Conservation (phyloP, 53 echinoderm and acorn worm genomes). For the Glandiceps talaboti region DNA sequence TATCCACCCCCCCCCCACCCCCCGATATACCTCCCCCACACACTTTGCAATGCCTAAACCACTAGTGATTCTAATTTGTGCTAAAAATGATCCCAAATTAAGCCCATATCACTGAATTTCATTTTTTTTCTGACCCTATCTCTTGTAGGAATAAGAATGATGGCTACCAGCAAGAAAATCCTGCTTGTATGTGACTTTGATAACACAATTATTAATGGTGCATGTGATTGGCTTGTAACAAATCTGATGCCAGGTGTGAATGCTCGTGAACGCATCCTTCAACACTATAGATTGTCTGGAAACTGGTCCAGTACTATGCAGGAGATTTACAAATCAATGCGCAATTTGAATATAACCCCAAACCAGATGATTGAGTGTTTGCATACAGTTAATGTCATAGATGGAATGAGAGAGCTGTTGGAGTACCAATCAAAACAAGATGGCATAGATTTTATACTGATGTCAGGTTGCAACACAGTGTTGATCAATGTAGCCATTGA, state of each 20-base stretch:
- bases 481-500: slow-evolving; percentile 60
- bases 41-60: too few species aligned
- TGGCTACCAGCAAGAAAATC: slow-evolving; percentile 4
- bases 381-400: slow-evolving; percentile 34
- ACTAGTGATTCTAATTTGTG: too few species aligned
- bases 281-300: slow-evolving; percentile 31
- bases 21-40: too few species aligned
- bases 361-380: slow-evolving; percentile 32
- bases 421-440: slow-evolving; percentile 28
- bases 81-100: too few species aligned
- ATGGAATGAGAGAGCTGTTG: slow-evolving; percentile 64
- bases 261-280: slow-evolving; percentile 32
- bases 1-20: too few species aligned
- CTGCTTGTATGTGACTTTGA: slow-evolving; percentile 77
- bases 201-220: slow-evolving; percentile 63
- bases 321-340: slow-evolving; percentile 51
- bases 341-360: slow-evolving; percentile 21
- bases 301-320: slow-evolving; percentile 74
- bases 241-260: slow-evolving; percentile 42
- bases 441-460: slow-evolving; percentile 42
- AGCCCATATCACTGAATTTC: too few species aligned
- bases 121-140: too few species aligned
- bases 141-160: too few species aligned
- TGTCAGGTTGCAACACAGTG: slow-evolving; percentile 69
- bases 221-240: slow-evolving; percentile 54